Conservation (phyloP, 1,140 invertebrate genomes). For the Ostrea edulis region DNA sequence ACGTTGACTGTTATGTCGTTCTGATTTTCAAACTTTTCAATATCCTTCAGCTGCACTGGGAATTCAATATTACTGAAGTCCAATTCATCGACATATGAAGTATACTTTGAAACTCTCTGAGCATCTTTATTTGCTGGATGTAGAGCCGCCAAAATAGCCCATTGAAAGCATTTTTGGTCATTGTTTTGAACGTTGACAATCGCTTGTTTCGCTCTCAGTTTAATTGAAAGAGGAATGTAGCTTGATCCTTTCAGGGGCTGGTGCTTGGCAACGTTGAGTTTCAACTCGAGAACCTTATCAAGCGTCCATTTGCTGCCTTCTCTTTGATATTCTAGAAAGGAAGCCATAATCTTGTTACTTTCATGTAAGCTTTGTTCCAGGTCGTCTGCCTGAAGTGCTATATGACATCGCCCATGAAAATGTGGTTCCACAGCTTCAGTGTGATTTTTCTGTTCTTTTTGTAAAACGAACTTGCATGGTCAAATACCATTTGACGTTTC, state of each 20-base stretch:
- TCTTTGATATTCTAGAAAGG: conserved; percentile 45
- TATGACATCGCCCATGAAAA: conserved; percentile 47
- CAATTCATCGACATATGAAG: conserved; percentile 14
- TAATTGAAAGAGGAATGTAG: conserved; percentile 47
- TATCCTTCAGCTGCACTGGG: conserved; percentile 46
- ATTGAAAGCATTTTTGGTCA: conserved; percentile 56
- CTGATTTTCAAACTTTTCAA: conserved; percentile 53
- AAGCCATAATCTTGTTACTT: conserved; percentile 39
- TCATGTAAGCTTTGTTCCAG: conserved; percentile 1
- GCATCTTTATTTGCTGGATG: too few relatives aligned
- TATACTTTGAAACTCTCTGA: conserved; percentile 18
- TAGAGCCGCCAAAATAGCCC: conserved; percentile 43
- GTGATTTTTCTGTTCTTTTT: neutral
- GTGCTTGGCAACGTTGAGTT: conserved; percentile 38
- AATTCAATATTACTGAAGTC: conserved; percentile 44
- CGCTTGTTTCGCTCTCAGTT: conserved; percentile 48
- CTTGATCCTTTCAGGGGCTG: conserved; percentile 46
- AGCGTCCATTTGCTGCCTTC: conserved; percentile 52
- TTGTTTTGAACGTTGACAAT: conserved; percentile 50
- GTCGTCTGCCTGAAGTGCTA: conserved; percentile 42
- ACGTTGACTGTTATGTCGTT: conserved; percentile 53
- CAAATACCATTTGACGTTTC: conserved; percentile 38
- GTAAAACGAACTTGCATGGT: conserved; percentile 40
- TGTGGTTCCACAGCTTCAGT: conserved; percentile 22
- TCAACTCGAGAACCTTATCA: conserved; percentile 39